These are phyloP conservation scores for Megalopta genalis DNA, from an alignment of 1,140 invertebrate genomes.

Conservation along the genomic window DNA sequence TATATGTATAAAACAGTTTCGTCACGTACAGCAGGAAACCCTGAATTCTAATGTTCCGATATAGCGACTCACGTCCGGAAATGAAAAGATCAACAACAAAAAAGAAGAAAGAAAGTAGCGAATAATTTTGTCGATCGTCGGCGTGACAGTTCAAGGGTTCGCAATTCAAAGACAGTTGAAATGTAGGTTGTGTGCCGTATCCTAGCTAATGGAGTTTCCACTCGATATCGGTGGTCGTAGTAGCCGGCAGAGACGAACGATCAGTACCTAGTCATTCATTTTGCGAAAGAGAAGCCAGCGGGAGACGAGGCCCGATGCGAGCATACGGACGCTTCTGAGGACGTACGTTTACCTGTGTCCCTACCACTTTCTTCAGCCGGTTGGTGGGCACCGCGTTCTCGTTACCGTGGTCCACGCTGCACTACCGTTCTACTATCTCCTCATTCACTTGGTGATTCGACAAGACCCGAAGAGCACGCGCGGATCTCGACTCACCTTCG, in stretches of 20 bases:
- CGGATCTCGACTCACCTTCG: not conserved
- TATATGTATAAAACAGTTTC: too few relatives aligned
- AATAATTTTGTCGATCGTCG: too few relatives aligned
- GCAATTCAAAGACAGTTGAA: not conserved
- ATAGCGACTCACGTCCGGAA: not conserved
- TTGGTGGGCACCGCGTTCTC: conserved; percentile 35
- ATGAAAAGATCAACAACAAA: not conserved
- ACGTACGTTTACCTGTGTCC: conserved; percentile 32
- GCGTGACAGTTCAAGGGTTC: not conserved
- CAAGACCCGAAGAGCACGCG: conserved; percentile 50
- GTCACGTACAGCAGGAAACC: too few relatives aligned
- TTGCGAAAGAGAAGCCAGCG: conserved; percentile 47
- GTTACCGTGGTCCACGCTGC: conserved; percentile 70
- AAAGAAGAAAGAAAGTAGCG: too few relatives aligned
- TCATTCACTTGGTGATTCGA: conserved; percentile 57
- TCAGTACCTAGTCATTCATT: conserved; percentile 44
- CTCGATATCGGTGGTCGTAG: not conserved
- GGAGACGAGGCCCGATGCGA: conserved; percentile 25
- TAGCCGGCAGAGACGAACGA: conserved; percentile 14
- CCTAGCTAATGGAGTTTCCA: not conserved
- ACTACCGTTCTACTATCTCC: conserved; percentile 70
- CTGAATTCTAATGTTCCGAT: too few relatives aligned
- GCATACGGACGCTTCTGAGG: conserved; percentile 7
- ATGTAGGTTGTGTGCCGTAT: not conserved
- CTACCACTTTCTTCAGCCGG: conserved; percentile 46